Conservation (phyloP, 2,113 vertebrate genomes). For the Mus pahari region DNA sequence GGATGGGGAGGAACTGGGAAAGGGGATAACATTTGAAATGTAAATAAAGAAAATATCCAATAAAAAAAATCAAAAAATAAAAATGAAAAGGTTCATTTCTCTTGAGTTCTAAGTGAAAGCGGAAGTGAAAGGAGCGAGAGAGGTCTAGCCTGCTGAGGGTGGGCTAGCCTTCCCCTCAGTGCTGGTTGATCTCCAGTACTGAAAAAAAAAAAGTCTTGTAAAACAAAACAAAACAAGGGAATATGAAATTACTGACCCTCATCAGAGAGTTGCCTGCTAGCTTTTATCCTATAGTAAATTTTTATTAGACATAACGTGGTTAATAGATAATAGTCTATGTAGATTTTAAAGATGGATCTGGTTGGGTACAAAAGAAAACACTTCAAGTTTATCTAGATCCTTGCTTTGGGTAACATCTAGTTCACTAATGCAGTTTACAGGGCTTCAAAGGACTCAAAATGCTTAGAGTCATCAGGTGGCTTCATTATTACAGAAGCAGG, state of each 20-base stretch:
- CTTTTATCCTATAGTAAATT: not conserved
- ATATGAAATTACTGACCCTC: constrained; percentile 25
- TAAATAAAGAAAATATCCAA: not conserved
- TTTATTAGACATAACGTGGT: not conserved
- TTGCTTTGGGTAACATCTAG: not conserved
- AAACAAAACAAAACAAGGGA: not conserved
- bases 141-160: too few species aligned
- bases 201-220: not conserved
- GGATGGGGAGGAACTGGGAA: too few species aligned
- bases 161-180: too few species aligned
- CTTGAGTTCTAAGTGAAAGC: not conserved
- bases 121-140: not conserved
- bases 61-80: too few species aligned
- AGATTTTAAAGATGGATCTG: constrained; percentile 13
- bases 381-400: not conserved
- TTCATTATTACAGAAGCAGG: not conserved
- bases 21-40: too few species aligned
- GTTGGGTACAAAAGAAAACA: not conserved
- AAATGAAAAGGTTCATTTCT: not conserved
- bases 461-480: not conserved
- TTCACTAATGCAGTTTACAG: not conserved
- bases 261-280: not conserved
- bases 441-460: not conserved
- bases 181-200: not conserved
- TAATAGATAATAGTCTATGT: not conserved